Base-by-base conservation (phyloP, 2,113 vertebrate species). In the Suricata suricatta region DNA sequence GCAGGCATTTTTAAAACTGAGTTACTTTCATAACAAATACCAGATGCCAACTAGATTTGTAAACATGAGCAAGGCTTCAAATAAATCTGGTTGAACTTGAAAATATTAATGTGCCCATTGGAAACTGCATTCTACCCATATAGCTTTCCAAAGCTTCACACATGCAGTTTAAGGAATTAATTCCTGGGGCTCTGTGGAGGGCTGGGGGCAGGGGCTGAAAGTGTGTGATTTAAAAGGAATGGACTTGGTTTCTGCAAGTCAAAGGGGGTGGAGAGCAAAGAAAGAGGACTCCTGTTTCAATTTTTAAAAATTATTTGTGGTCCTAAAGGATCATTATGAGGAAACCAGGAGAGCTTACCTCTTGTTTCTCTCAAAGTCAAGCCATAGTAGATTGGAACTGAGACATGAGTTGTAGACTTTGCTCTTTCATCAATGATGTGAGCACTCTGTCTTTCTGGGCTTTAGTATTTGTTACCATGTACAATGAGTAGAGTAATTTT, bases 41-140 rank as follows among this genome's bases (percentile, higher is more conserved):
- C 98, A 97, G 96, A 97, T 98, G 93, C 93, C 52, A 95, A 44
- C 69, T 96, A 68, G 35, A 77, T 95, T 89, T 96, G 92, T 97
- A 97, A 98, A 98, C 97, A 94, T 0, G n/a, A 84, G 1, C 63
- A 74, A 94, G 19, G 74, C 91, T 93, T 95, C 82, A 91, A 60
- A 87, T 74, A 79, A 71, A 88, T 88, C 86, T 95, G 44, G 68
- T 96, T 92, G 57, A 95, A 95, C 84, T 96, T 92, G 85, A 95
- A 97, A 92, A 97, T 93, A 95, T 94, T 94, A 88, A 97, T 93
- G 76, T 82, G 66, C 47, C 27, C 12, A 27, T 15, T 94, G 93
- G 94, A 97, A 96, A 96, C 60, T 90, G 60, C 60, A 47, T 96
- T 89, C 80, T 95, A 82, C 69, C 35, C 54, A 41, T 76, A 95